Evolutionary conservation across 1,140 invertebrate genomes (phyloP), one percentile per base, ranked within the genome.

Genomic region (Drosophila sturtevanti): DNA sequence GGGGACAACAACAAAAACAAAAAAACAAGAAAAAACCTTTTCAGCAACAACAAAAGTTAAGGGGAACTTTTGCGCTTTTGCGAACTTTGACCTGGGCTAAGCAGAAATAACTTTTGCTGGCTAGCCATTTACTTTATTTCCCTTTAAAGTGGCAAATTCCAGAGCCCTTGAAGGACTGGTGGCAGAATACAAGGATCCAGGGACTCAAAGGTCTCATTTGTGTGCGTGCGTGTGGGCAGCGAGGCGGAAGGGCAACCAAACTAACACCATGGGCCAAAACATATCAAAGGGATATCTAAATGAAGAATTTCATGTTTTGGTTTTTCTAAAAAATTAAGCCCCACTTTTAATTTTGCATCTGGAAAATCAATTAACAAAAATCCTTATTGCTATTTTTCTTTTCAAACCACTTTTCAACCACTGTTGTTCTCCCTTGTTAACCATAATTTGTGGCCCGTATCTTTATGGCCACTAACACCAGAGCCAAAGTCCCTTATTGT

Each of bases 391-490:
- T 24, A 24, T 4, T 24, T 24, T 24, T 0, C 7, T 31, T 31
- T 31, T 7, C 27, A 31, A n/a, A n/a, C 5, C 7, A 16, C n/a
- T 55, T 16, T 14, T 31, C 34, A 27, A 37, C 71, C 63, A 61
- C 31, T 38, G 52, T 65, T 11, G 1, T 10, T 7, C 41, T 48
- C 9, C 38, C 37, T 86, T 79, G 71, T 68, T 77, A 66, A 60
- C 51, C 35, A 37, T 72, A 74, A 81, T 81, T 81, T 85, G 81
- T 76, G 64, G 63, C 24, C 63, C 64, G 65, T 68, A 74, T 67
- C 61, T 85, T 86, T 77, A 81, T 66, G 63, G 64, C 59, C 63
- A 18, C 51, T 7, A 54, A 51, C 41, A 16, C 6, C 3, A 14
- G 41, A 21, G 41, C 41, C 41, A 37, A 22, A 48, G 63, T 55